Conservation (phyloP, 2,113 vertebrate species). For the Gymnorhina tibicen region DNA sequence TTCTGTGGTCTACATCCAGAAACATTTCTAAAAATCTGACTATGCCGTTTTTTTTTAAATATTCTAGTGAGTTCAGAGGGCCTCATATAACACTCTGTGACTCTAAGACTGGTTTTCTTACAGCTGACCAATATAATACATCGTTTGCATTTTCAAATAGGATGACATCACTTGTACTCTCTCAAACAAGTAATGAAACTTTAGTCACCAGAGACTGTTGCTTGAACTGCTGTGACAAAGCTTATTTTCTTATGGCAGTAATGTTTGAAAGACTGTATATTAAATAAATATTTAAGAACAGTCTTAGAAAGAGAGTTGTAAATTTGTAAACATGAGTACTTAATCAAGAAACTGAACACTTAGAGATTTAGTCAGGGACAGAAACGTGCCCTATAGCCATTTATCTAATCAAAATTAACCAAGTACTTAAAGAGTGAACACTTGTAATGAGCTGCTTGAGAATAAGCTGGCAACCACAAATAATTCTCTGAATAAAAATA, state of each 20-base stretch:
- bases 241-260: slow-evolving; percentile 8
- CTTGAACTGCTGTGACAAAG: slow-evolving; percentile 1
- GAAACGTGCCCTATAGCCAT: slow-evolving; percentile 27
- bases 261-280: neutral
- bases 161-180: neutral
- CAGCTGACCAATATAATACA: neutral
- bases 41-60: neutral
- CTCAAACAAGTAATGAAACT: neutral
- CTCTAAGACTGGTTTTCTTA: neutral
- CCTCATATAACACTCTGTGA: neutral
- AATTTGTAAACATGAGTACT: slow-evolving; percentile 29
- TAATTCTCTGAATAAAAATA: slow-evolving; percentile 37
- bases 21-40: neutral
- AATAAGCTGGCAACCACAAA: slow-evolving; percentile 2
- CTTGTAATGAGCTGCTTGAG: slow-evolving; percentile 41
- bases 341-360: slow-evolving; percentile 32
- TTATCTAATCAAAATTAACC: slow-evolving; percentile 60
- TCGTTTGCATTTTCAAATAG: neutral
- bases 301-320: neutral
- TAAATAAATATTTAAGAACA: slow-evolving; percentile 27
- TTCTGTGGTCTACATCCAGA: neutral
- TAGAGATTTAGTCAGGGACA: neutral
- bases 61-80: neutral
- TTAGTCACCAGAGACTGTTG: neutral
- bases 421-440: neutral